Base-by-base conservation (phyloP, 2,113 vertebrate genomes). In the Dromiciops gliroides region DNA sequence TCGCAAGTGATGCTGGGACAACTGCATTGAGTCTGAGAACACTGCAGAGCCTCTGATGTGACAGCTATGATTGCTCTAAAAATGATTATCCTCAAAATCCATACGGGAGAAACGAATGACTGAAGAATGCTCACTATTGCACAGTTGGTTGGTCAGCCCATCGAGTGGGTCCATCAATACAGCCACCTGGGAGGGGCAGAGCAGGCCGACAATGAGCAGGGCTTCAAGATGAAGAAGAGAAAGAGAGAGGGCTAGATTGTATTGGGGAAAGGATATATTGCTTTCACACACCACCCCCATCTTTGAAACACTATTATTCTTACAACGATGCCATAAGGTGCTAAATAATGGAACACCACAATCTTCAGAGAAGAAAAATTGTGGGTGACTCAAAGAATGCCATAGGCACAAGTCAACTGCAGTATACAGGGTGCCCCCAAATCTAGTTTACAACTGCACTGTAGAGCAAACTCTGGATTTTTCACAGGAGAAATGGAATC, bases 1-100 rank as follows among this genome's bases (percentile, higher is more conserved):
- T 22, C 37, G 0, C n/a, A 0, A 22, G 67, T 22, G n/a, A 6
- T 0, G 1, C 67, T n/a, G 16, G 67, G 37, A 14, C 67, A 7
- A 75, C 44, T 75, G 14, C 37, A n/a, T 7, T 28, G 60, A n/a
- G 12, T 67, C 60, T 12, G 60, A 37, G 60, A 67, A 37, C 31
- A 31, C 31, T 67, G 67, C 67, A n/a, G 4, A n/a, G 67, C 31
- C 37, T n/a, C 67, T 44, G 16, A 22, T 2, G 37, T 83, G 67
- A 83, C n/a, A 22, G 67, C 37, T 67, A 31, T 83, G 67, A 22
- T n/a, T 6, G 67, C 67, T 75, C 37, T 75, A 75, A 75, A 75
- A 75, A n/a, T 7, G 14, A 75, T n/a, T 19, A n/a, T 19, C 37
- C 37, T 22, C 37, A 10, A n/a, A 2, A n/a, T 75, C 14, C 37